Percentiles rank a stretch among this genome's conserved stretches.
Evolutionary conservation across 2,797 vertebrate species (phyloP).

Genomic region (Chrosomus eos): DNA sequence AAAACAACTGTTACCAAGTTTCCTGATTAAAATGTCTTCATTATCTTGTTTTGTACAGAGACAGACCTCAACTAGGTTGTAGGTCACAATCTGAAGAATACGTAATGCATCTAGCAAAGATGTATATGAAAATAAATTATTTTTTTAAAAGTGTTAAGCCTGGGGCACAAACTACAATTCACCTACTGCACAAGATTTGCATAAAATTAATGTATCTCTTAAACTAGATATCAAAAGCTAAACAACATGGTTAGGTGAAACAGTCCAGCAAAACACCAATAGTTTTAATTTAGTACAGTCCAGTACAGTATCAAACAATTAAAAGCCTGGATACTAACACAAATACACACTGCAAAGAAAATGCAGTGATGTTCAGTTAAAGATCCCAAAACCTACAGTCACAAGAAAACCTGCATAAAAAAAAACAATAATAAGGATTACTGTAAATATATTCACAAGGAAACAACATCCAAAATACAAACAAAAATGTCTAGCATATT

Average conservation of each 20-base stretch:
- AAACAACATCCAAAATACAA: conserved; percentile 12
- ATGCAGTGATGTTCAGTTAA: not conserved
- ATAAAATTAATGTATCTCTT: not conserved
- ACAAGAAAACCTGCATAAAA: not conserved
- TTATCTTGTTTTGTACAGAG: not conserved
- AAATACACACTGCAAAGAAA: not conserved
- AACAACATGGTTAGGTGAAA: not conserved
- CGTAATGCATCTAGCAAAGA: not conserved
- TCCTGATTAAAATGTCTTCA: not conserved
- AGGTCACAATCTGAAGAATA: not conserved
- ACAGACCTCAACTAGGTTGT: not conserved
- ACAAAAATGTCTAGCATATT: not conserved
- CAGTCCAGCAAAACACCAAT: too few species aligned
- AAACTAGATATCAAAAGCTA: not conserved
- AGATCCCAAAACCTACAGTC: not conserved
- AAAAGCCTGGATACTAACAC: not conserved
- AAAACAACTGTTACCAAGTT: not conserved
- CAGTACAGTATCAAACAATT: not conserved
- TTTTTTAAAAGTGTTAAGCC: not conserved
- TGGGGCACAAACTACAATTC: conserved; percentile 7
- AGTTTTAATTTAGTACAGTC: not conserved
- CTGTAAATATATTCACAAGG: not conserved
- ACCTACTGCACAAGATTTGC: not conserved
- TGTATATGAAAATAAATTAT: not conserved
- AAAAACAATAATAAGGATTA: not conserved